Evolutionary conservation across 2,113 vertebrate genomes (phyloP).

Genomic region (Nothobranchius furzeri): DNA sequence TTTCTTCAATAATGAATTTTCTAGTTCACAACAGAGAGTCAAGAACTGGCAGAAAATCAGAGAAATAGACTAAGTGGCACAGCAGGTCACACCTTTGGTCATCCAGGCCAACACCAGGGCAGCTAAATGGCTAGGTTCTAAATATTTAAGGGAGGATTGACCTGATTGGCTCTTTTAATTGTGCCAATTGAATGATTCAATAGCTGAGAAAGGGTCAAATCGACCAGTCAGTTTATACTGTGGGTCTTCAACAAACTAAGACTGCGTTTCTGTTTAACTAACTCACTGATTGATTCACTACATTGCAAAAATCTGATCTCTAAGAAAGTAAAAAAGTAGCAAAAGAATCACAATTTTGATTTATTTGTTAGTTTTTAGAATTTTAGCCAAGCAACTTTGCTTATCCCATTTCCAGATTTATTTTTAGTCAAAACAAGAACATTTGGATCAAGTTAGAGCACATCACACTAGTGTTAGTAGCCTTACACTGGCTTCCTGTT

Average conservation of each 20-base stretch:
- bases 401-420: too few species aligned
- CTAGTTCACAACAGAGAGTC: slow-evolving; percentile 53
- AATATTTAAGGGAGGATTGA: slow-evolving; percentile 73
- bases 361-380: too few species aligned
- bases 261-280: slow-evolving; percentile 30
- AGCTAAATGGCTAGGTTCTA: slow-evolving; percentile 71
- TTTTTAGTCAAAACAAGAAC: too few species aligned
- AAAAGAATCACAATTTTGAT: too few species aligned
- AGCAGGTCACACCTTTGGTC: slow-evolving; percentile 52
- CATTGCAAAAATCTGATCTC: too few species aligned
- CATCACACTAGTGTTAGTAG: too few species aligned
- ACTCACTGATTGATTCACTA: slow-evolving; percentile 18
- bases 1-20: slow-evolving; percentile 66
- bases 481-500: too few species aligned
- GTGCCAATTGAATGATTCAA: slow-evolving; percentile 76
- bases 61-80: slow-evolving; percentile 51
- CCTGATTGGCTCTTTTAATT: slow-evolving; percentile 76
- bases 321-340: too few species aligned
- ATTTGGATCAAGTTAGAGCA: too few species aligned
- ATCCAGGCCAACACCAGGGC: slow-evolving; percentile 46
- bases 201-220: slow-evolving; percentile 45
- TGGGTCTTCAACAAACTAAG: slow-evolving; percentile 37
- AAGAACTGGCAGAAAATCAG: slow-evolving; percentile 63
- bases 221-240: slow-evolving; percentile 45
- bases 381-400: too few species aligned